Evolutionary conservation across 2,113 vertebrate genomes (phyloP), one percentile per base, ranked within the genome.

Genomic region (Actenoides lindsayi): DNA sequence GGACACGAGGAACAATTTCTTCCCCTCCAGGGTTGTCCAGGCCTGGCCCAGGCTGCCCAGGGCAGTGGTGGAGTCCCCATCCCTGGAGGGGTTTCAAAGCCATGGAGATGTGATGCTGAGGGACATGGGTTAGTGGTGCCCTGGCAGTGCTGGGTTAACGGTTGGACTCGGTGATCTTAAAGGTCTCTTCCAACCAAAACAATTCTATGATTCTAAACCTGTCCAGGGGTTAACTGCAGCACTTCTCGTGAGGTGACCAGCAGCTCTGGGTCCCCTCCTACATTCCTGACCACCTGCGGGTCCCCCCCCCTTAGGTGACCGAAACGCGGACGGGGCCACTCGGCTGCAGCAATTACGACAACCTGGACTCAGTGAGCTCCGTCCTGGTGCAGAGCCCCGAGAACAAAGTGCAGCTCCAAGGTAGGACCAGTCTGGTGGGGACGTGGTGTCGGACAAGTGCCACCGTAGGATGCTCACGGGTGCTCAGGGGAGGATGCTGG

Each of bases 321-420:
- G 99, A 99, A 97, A 99, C 99, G 53, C 98, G 99, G 97, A 99
- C 99, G 0, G 99, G 99, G 42, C 99, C 99, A 6, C 98, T 99
- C 25, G 99, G 99, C 96, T 99, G 99, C 98, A 99, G 99, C 97
- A 99, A 99, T 98, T 99, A 99, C 28, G 99, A 99, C 98, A 99
- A 99, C 96, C 98, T 99, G 98, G 99, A 99, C 97, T 99, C 99
- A 0, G 99, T 99, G 96, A 99, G 99, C 97, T 99, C 99, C 0
- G 99, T 99, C 78, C 97, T 99, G 98, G 99, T 99, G 87, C 99
- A 99, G 98, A 99, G 99, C 96, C 99, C 99, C 0, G 99, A 99
- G 98, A 99, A 99, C 98, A 99, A 99, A 97, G 99, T 99, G 85
- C 99, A 99, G 97, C 98, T 99, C 75, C 99, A 99, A 83, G 99